Percentiles rank a stretch among this genome's conserved stretches.
These are phyloP conservation scores for Coelopa frigida DNA, from an alignment of 1,140 invertebrate genomes.

Conservation along the genomic window DNA sequence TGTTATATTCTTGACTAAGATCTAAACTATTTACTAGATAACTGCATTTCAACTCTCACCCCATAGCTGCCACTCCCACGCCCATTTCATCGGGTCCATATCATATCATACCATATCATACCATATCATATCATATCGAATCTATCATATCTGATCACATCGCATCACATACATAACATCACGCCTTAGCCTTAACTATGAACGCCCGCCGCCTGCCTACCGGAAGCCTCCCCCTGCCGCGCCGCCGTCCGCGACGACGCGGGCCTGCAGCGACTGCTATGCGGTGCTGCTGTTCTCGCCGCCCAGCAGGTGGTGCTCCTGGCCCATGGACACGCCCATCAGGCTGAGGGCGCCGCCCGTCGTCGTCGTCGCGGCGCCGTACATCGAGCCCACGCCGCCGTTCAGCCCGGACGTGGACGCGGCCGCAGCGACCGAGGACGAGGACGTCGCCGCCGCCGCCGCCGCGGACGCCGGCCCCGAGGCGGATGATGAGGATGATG, in stretches of 20 bases:
- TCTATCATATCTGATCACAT: too few relatives aligned
- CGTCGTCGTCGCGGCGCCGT: not conserved
- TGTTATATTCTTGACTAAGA: too few relatives aligned
- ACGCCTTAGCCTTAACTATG: too few relatives aligned
- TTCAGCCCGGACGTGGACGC: constrained; percentile 2
- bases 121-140: too few relatives aligned
- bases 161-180: too few relatives aligned
- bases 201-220: too few relatives aligned
- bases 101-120: too few relatives aligned
- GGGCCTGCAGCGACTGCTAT: constrained; percentile 22
- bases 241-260: not conserved
- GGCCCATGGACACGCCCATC: constrained; percentile 30
- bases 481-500: constrained; percentile 15
- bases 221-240: not conserved
- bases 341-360: constrained; percentile 10
- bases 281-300: constrained; percentile 34
- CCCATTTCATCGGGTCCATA: too few relatives aligned
- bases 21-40: too few relatives aligned
- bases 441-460: constrained; percentile 14
- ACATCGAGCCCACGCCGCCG: not conserved
- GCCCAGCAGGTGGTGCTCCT: constrained; percentile 23
- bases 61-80: too few relatives aligned
- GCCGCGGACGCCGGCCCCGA: constrained; percentile 13
- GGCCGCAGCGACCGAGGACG: not conserved
- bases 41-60: too few relatives aligned